phyloP scores from a whole-genome alignment of 2,797 vertebrate genomes.

The Schizopygopsis malacanthus region DNA sequence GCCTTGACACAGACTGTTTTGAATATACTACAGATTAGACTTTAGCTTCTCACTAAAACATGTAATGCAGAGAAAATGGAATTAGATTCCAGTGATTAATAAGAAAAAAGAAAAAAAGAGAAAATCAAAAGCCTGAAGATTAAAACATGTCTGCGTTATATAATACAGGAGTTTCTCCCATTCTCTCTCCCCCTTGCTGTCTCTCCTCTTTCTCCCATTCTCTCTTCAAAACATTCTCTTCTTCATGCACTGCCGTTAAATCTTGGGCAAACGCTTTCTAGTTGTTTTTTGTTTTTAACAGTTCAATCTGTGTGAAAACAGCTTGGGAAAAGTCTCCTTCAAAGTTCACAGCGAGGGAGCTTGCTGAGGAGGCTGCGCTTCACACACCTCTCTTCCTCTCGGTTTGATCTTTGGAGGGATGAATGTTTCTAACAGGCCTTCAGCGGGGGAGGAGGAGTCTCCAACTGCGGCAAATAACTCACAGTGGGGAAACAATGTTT shows the following conservation, averaged over 20 bases:
- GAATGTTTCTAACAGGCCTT: constrained; percentile 63
- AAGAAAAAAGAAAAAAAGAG: constrained; percentile 42
- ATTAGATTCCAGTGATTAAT: constrained; percentile 11
- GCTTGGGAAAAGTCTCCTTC: constrained; percentile 77
- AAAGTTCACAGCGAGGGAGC: constrained; percentile 74
- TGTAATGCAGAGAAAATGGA: background rate
- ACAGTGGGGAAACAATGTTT: constrained; percentile 62
- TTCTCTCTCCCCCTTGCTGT: constrained; percentile 50
- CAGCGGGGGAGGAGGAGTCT: constrained; percentile 36
- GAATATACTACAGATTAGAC: constrained; percentile 22
- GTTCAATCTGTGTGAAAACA: constrained; percentile 64
- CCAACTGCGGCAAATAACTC: constrained; percentile 72
- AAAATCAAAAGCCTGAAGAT: constrained; percentile 52
- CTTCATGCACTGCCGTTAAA: constrained; percentile 41
- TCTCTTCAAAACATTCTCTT: constrained; percentile 30
- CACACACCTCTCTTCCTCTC: constrained; percentile 71
- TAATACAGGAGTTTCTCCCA: constrained; percentile 33
- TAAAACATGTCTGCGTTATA: constrained; percentile 59
- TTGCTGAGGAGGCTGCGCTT: constrained; percentile 70
- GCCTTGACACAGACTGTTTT: constrained; percentile 24
- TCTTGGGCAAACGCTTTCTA: constrained; percentile 60
- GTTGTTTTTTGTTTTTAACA: constrained; percentile 66
- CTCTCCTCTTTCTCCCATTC: background rate
- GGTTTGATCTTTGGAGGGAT: constrained; percentile 75
- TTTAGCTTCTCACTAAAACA: constrained; percentile 25